phyloP scores from a whole-genome alignment of 1,140 invertebrate species.

The Bombus picipes region DNA sequence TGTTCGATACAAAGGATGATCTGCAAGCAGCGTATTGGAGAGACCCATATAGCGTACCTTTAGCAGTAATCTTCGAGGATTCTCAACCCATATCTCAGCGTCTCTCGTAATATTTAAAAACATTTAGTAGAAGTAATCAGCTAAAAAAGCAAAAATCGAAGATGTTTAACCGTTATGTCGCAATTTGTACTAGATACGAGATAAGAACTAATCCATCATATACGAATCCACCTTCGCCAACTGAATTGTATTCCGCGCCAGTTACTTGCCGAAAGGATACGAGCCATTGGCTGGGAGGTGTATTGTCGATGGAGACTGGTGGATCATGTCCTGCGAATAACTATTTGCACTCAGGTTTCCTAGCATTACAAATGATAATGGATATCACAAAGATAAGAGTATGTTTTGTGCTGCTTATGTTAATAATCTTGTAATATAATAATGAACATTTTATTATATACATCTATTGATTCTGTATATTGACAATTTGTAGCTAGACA shows the following conservation, averaged over 20 bases:
- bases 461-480: background rate
- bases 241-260: slow-evolving; percentile 85
- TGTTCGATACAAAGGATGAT: slow-evolving; percentile 86
- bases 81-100: slow-evolving; percentile 81
- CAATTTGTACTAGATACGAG: slow-evolving; percentile 83
- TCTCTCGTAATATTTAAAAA: slow-evolving; percentile 83
- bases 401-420: slow-evolving; percentile 1
- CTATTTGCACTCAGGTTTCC: slow-evolving; percentile 89
- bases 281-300: slow-evolving; percentile 85
- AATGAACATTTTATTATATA: too few relatives aligned
- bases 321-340: slow-evolving; percentile 89
- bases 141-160: background rate
- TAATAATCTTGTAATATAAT: background rate
- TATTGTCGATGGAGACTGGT: slow-evolving; percentile 86
- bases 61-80: slow-evolving; percentile 88
- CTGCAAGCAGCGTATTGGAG: slow-evolving; percentile 88
- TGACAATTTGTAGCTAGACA: slow-evolving; percentile 83
- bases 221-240: slow-evolving; percentile 85
- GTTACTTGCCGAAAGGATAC: slow-evolving; percentile 87
- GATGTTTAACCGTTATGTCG: background rate
- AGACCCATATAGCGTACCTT: slow-evolving; percentile 85
- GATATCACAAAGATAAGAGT: slow-evolving; percentile 89
- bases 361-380: slow-evolving; percentile 87
- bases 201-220: slow-evolving; percentile 88
- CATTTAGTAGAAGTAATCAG: background rate